phyloP scores from a whole-genome alignment of 2,113 vertebrate species.

The Athene noctua region DNA sequence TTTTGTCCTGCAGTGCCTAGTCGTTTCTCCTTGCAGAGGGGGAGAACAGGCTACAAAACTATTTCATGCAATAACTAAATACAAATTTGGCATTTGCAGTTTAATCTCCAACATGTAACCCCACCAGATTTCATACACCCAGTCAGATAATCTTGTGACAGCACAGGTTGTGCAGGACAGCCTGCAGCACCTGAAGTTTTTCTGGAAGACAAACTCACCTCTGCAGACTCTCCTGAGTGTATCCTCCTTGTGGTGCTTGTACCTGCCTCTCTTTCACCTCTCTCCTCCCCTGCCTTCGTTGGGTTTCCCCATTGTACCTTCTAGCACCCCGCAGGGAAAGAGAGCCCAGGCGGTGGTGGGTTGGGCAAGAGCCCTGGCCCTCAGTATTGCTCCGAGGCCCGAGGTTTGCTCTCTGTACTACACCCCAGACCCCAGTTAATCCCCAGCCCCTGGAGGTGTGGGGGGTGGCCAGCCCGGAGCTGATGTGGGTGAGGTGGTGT shows the following conservation, averaged over 20 bases:
- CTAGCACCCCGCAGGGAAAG: accelerated
- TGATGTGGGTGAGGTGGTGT: accelerated
- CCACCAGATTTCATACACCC: neutral
- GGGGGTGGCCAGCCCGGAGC: too few species aligned
- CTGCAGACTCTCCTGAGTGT: too few species aligned
- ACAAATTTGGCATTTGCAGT: neutral
- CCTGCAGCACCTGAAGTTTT: neutral
- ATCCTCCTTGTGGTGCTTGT: neutral
- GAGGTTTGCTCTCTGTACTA: neutral
- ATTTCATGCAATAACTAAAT: neutral
- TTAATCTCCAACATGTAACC: neutral
- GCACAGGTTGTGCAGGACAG: neutral
- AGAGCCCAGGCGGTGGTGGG: accelerated
- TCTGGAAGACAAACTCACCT: neutral
- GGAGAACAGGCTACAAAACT: neutral
- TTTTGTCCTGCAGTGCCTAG: neutral
- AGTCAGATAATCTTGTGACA: neutral
- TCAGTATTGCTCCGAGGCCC: accelerated
- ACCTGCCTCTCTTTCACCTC: neutral
- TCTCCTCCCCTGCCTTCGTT: neutral
- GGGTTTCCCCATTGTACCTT: accelerated
- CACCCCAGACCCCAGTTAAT: neutral
- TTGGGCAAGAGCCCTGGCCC: neutral
- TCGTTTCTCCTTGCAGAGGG: neutral
- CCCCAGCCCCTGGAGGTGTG: accelerated